Evolutionary conservation across 2,888 invertebrate genomes (phyloP).

Genomic region (Labia minor): DNA sequence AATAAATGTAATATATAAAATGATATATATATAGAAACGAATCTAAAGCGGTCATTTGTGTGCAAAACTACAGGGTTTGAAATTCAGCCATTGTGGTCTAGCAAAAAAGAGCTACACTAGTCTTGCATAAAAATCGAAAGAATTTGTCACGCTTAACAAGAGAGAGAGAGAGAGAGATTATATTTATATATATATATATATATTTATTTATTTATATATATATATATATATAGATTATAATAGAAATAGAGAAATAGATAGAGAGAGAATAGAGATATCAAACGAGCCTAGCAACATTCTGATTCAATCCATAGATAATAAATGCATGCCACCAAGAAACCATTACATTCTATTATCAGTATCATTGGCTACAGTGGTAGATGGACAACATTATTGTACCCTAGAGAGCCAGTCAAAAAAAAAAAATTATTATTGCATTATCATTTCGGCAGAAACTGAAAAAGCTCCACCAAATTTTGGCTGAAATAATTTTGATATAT

Average conservation of each 20-base stretch:
- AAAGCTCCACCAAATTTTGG: constrained; percentile 2
- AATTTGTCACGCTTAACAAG: not conserved
- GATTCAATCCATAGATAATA: constrained; percentile 19
- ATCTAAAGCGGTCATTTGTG: constrained; percentile 23
- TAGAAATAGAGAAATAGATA: constrained; percentile 18
- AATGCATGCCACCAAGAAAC: constrained; percentile 65
- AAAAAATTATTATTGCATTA: not conserved
- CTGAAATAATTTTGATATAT: not conserved
- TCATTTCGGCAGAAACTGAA: not conserved
- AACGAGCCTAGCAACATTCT: constrained; percentile 22
- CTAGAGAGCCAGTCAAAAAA: constrained; percentile 8
- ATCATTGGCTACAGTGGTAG: constrained; percentile 28
- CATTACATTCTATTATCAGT: constrained; percentile 30
- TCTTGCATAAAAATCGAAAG: constrained; percentile 17
- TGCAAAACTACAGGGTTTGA: constrained; percentile 23
- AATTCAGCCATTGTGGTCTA: constrained; percentile 26
- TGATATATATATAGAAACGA: constrained; percentile 17
- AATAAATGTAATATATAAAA: constrained; percentile 22
- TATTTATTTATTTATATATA: no score
- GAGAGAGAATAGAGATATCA: constrained; percentile 18
- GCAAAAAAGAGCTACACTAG: constrained; percentile 26
- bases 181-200: no score
- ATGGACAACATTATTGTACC: constrained; percentile 23
- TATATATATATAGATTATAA: no score
- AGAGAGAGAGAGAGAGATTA: constrained; percentile 16